Percentiles rank a stretch among this genome's conserved stretches.
Evolutionary conservation across 2,797 vertebrate genomes (phyloP).

Genomic region (Alectoris magna): DNA sequence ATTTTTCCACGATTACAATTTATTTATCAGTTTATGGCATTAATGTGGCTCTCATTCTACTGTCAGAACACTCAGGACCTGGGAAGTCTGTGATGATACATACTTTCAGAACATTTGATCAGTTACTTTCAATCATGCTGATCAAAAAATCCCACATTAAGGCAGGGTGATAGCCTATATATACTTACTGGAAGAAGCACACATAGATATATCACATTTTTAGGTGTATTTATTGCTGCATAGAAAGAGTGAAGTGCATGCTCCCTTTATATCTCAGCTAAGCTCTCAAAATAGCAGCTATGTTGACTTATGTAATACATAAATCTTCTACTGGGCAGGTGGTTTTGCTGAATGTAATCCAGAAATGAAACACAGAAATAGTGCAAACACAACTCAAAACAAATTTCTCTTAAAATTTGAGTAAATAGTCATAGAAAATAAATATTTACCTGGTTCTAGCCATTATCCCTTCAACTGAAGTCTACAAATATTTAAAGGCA

Average conservation of each 20-base stretch:
- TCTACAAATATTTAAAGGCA: background rate
- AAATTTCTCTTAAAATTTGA: constrained; percentile 12
- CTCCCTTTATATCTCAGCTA: constrained; percentile 4
- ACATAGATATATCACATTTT: background rate
- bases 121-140: background rate
- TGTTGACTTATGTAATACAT: background rate
- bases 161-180: background rate
- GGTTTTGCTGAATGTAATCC: constrained; percentile 30
- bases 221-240: background rate
- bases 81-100: background rate
- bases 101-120: background rate
- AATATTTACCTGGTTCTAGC: background rate
- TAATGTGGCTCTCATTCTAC: background rate
- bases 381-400: background rate
- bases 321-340: constrained; percentile 7
- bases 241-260: background rate
- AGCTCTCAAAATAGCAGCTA: constrained; percentile 41
- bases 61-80: background rate
- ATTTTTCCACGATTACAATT: background rate
- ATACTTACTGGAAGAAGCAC: background rate
- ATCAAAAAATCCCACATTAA: background rate
- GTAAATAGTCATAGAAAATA: constrained; percentile 18
- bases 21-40: background rate
- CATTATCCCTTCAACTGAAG: background rate
- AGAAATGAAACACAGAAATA: constrained; percentile 21